A percentile compares a stretch with the other conserved stretches of the same genome.
phyloP scores from a whole-genome alignment of 2,888 invertebrate genomes.

The Cerastis rubricosa region DNA sequence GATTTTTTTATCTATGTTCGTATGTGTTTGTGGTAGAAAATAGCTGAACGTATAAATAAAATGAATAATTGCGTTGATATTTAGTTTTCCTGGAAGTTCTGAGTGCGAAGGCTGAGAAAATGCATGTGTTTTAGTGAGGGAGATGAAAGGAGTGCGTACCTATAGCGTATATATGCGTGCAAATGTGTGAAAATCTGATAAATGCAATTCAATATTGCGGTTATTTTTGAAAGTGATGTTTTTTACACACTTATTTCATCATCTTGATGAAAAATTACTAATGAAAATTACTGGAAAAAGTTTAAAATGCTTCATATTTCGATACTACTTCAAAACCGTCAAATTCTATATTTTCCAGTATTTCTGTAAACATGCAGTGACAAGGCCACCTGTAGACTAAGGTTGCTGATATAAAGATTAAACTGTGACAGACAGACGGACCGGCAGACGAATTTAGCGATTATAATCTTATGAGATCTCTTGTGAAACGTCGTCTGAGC shows the following conservation, averaged over 20 bases:
- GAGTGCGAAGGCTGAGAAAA: conserved; percentile 25
- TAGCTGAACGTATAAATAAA: conserved; percentile 52
- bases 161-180: too few species aligned
- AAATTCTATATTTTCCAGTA: conserved; percentile 14
- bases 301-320: background rate
- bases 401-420: conserved; percentile 59
- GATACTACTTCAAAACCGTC: background rate
- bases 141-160: conserved; percentile 23
- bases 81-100: conserved; percentile 41
- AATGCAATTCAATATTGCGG: background rate
- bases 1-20: conserved; percentile 43
- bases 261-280: background rate
- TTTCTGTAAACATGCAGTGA: conserved; percentile 30
- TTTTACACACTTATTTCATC: background rate
- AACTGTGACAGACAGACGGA: conserved; percentile 62
- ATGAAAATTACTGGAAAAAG: background rate
- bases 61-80: conserved; percentile 42
- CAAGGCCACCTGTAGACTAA: conserved; percentile 44
- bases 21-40: conserved; percentile 55
- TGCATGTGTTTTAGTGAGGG: conserved; percentile 9
- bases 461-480: conserved; percentile 48
- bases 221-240: background rate
- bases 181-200: conserved; percentile 24
- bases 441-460: conserved; percentile 57
- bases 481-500: conserved; percentile 30